Percentiles rank a stretch among this genome's conserved stretches.
Evolutionary conservation across 2,113 vertebrate species (phyloP).

Genomic region (Leptodactylus fuscus): DNA sequence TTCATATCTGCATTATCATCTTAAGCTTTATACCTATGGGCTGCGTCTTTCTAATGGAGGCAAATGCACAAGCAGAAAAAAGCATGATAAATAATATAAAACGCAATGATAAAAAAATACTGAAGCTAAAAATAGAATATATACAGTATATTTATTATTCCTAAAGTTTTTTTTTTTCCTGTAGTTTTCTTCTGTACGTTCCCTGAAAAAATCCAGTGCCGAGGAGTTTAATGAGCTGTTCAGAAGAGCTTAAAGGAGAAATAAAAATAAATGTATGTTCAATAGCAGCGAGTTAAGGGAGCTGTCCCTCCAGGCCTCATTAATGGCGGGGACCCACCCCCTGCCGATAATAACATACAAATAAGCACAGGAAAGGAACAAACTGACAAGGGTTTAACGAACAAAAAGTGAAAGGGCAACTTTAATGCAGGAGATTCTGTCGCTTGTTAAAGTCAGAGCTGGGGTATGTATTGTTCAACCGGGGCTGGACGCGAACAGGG

Average conservation of each 20-base stretch:
- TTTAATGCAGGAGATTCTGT: slow-evolving; percentile 30
- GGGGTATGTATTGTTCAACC: not conserved
- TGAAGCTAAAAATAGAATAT: not conserved
- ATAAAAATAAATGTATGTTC: slow-evolving; percentile 52
- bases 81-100: too few relatives aligned
- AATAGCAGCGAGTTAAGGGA: slow-evolving; percentile 42
- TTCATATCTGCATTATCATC: not conserved
- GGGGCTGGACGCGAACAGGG: not conserved
- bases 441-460: slow-evolving; percentile 40
- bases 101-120: slow-evolving; percentile 13
- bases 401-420: slow-evolving; percentile 57
- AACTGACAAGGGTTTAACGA: slow-evolving; percentile 45
- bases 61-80: too few relatives aligned
- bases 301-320: slow-evolving; percentile 53
- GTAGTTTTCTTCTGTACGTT: too few relatives aligned
- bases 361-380: slow-evolving; percentile 47
- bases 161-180: slow-evolving; percentile 20
- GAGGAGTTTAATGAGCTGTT: slow-evolving; percentile 53
- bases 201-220: not conserved
- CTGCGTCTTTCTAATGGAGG: too few relatives aligned
- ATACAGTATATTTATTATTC: not conserved
- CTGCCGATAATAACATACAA: slow-evolving; percentile 49
- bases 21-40: not conserved
- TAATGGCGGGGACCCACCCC: slow-evolving; percentile 38
- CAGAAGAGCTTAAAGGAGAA: slow-evolving; percentile 42